Evolutionary conservation across 2,797 vertebrate species (phyloP), one percentile per base, ranked within the genome.

Genomic region (Danio choprae): DNA sequence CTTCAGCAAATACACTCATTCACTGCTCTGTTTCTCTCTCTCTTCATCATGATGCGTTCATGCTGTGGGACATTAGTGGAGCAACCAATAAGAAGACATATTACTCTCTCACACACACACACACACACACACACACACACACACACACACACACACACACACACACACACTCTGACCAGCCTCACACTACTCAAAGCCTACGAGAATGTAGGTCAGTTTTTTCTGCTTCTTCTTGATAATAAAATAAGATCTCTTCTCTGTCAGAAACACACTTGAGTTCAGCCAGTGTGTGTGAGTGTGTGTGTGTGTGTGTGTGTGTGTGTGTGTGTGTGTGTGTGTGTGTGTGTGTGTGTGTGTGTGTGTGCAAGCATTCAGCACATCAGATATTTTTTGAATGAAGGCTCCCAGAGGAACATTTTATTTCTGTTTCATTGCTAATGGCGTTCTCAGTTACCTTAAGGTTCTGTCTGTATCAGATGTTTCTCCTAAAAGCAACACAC

Each of bases 1-100:
- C 62, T 56, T 77, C 41, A 77, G 9, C 22, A 70, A 60, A 64
- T 51, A 64, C 40, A 70, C 50, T 16, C 40, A 76, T 76, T 74
- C 71, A 38, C 41, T 38, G 12, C 62, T 51, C 55, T 62, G 67
- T 51, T 60, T 71, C 56, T 55, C 60, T 62, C 46, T 78, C 55
- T 53, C 46, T 29, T 29, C 83, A 83, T 65, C 41, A 84, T 89
- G 87, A 89, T 89, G 85, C 85, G 71, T 83, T 88, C 80, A 75
- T 85, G 82, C 87, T 75, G 74, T 53, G 83, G 83, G 84, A 79
- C 82, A 89, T 89, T 84, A 88, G 84, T 51, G 84, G 82, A 88
- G 81, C 84, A 87, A 83, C 73, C 82, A 79, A 83, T 80, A 74
- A 77, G 85, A 81, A 6, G 65, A 81, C 76, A 13, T 20, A 1